phyloP scores from a whole-genome alignment of 2,888 invertebrate species.

The Dolichopus griseipennis region DNA sequence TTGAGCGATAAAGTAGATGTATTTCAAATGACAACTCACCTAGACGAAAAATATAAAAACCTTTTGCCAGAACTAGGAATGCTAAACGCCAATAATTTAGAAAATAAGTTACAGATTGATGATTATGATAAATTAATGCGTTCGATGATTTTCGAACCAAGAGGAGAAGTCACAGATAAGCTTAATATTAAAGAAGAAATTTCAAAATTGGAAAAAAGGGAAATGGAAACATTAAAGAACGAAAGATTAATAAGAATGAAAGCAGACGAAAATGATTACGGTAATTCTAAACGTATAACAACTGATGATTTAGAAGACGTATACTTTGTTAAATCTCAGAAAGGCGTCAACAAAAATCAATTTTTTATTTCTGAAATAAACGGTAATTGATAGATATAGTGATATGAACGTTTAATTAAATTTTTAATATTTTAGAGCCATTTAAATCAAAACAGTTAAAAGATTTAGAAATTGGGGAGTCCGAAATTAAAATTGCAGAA shows the following conservation, averaged over 20 bases:
- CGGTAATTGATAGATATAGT: slow-evolving; percentile 25
- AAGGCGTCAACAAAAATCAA: slow-evolving; percentile 29
- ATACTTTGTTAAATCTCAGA: slow-evolving; percentile 52
- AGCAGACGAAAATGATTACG: slow-evolving; percentile 43
- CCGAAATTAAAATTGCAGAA: slow-evolving; percentile 26
- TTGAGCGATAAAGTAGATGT: slow-evolving; percentile 78
- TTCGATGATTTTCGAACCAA: slow-evolving; percentile 72
- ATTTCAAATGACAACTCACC: slow-evolving; percentile 65
- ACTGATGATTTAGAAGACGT: slow-evolving; percentile 86
- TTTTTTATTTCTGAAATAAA: slow-evolving; percentile 37
- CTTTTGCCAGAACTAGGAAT: slow-evolving; percentile 62
- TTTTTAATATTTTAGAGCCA: slow-evolving; percentile 19
- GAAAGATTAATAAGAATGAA: slow-evolving; percentile 73
- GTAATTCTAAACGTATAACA: slow-evolving; percentile 53
- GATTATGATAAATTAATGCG: slow-evolving; percentile 76
- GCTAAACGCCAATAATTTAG: slow-evolving; percentile 44
- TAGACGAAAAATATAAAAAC: slow-evolving; percentile 75
- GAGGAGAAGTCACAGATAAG: slow-evolving; percentile 68
- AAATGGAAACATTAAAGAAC: slow-evolving; percentile 66
- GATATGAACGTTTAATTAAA: slow-evolving; percentile 21
- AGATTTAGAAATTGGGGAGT: too few species aligned
- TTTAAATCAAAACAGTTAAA: slow-evolving; percentile 18
- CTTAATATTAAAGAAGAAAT: slow-evolving; percentile 76
- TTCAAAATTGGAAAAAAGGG: slow-evolving; percentile 65
- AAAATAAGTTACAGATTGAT: slow-evolving; percentile 44